Conservation (phyloP, 2,797 vertebrate genomes). For the Zenarchopterus dispar region DNA sequence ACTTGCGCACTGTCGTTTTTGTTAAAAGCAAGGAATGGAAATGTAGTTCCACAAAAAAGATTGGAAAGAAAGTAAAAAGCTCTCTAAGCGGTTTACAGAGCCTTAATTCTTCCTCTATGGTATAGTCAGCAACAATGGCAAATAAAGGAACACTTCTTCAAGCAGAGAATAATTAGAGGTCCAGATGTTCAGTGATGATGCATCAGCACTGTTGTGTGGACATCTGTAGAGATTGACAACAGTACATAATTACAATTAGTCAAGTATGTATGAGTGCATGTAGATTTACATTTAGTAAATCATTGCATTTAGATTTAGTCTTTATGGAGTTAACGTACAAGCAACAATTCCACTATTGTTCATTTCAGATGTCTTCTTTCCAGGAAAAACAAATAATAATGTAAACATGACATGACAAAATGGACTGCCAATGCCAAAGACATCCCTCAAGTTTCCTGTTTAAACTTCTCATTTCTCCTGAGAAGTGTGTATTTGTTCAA, state of each 20-base stretch:
- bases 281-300: too few relatives aligned
- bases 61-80: constrained; percentile 70
- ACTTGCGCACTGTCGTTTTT: constrained; percentile 55
- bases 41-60: constrained; percentile 46
- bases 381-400: constrained; percentile 9
- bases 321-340: constrained; percentile 44
- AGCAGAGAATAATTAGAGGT: constrained; percentile 76
- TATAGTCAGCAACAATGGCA: constrained; percentile 41
- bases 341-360: background rate
- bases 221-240: constrained; percentile 44
- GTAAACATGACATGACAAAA: constrained; percentile 57
- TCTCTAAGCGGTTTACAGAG: constrained; percentile 79
- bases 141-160: constrained; percentile 61
- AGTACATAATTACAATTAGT: constrained; percentile 36
- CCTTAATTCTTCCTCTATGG: constrained; percentile 62
- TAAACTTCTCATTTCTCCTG: constrained; percentile 12
- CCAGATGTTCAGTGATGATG: constrained; percentile 59
- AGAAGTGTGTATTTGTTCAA: constrained; percentile 6
- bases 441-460: background rate
- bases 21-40: constrained; percentile 40
- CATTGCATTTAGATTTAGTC: constrained; percentile 44
- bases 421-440: background rate
- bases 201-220: constrained; percentile 43
- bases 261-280: constrained; percentile 48
- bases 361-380: constrained; percentile 20